These are phyloP conservation scores for Panthera uncia DNA, from an alignment of 2,113 vertebrate genomes.

Conservation along the genomic window DNA sequence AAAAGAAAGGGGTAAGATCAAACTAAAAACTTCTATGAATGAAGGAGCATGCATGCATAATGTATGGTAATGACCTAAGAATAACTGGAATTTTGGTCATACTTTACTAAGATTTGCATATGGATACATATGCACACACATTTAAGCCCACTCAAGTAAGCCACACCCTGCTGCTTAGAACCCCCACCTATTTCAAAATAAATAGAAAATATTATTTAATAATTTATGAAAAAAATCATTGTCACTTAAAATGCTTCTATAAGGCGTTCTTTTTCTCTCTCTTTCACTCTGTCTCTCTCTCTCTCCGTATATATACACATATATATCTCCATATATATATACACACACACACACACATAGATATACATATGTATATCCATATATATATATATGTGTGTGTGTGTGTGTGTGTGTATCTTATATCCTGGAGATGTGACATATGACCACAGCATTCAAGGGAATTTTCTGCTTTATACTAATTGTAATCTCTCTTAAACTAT, in stretches of 20 bases:
- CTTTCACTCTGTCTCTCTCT: too few species aligned
- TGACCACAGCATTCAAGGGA: too few species aligned
- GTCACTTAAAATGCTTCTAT: slow-evolving; percentile 27
- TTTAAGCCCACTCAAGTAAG: background rate
- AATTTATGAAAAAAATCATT: background rate
- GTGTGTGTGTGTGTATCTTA: background rate
- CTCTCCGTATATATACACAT: background rate
- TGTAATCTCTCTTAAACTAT: slow-evolving; percentile 4
- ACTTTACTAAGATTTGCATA: background rate
- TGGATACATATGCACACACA: background rate
- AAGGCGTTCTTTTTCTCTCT: background rate
- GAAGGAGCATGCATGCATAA: background rate
- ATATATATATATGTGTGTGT: too few species aligned
- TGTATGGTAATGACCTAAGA: background rate
- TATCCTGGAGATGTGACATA: background rate
- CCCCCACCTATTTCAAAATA: background rate
- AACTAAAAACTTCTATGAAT: slow-evolving; percentile 19
- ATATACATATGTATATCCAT: background rate
- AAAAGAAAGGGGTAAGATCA: background rate
- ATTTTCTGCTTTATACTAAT: background rate
- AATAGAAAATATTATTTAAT: background rate
- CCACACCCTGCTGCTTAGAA: background rate
- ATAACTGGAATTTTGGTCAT: background rate
- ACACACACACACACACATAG: too few species aligned
- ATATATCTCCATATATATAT: background rate